phyloP scores from a whole-genome alignment of 2,888 invertebrate genomes.

The Malacosoma neustria region DNA sequence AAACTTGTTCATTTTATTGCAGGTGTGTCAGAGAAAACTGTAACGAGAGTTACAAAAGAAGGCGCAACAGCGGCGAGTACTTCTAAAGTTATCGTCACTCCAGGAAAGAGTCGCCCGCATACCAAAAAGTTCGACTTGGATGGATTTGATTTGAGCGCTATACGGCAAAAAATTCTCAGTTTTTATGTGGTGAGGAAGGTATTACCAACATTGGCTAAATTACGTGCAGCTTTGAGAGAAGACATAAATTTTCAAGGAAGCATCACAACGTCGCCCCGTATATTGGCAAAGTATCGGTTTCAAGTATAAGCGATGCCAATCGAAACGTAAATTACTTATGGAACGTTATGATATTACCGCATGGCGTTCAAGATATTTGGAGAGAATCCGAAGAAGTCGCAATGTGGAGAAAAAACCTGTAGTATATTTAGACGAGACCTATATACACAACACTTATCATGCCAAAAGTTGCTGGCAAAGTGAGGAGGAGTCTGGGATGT shows the following conservation, averaged over 20 bases:
- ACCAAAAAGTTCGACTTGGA: conserved; percentile 8
- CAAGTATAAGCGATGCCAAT: conserved; percentile 9
- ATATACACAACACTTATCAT: conserved; percentile 8
- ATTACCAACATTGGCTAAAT: no score
- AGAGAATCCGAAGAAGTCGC: conserved; percentile 7
- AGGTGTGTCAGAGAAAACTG: conserved; percentile 11
- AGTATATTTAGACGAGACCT: conserved; percentile 9
- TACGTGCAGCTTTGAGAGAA: conserved; percentile 8
- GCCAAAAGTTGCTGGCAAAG: conserved; percentile 10
- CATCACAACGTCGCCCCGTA: conserved; percentile 11
- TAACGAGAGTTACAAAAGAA: conserved; percentile 12
- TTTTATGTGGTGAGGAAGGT: no score
- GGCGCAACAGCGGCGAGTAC: conserved; percentile 10
- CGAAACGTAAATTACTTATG: conserved; percentile 11
- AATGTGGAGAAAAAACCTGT: conserved; percentile 6
- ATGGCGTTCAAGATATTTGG: conserved; percentile 11
- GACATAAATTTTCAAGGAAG: conserved; percentile 10
- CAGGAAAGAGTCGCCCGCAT: conserved; percentile 12
- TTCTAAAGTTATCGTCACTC: conserved; percentile 10
- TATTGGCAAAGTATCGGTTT: conserved; percentile 11
- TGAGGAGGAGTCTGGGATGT: conserved; percentile 6
- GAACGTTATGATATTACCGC: conserved; percentile 13
- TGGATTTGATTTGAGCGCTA: no score
- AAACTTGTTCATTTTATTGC: conserved; percentile 7
- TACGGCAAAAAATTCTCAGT: no score